Base-by-base conservation (phyloP, 2,797 vertebrate species). In the Alectoris magna region DNA sequence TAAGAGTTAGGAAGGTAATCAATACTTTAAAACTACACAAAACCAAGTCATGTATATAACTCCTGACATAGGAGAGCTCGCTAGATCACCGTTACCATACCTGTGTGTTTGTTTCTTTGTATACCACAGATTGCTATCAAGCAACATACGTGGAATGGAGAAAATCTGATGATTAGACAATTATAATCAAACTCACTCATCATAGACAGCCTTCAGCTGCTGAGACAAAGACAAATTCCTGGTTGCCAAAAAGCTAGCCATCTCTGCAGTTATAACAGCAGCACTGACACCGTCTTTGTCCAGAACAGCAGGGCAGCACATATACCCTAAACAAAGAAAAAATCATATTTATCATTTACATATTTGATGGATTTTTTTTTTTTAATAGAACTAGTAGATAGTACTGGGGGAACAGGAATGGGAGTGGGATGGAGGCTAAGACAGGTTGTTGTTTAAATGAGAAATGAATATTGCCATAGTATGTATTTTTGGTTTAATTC, bases 271-370 rank as follows among this genome's bases (percentile, higher is more conserved):
- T 71, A 99, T 99, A 90, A 98, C 99, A 9, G 99, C 99, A 5
- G 98, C 99, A 14, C 99, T 99, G 79, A 99, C 98, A 36, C 99
- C 99, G 60, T 99, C 99, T 96, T 99, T 99, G 97, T 99, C 99
- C 97, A 99, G 90, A 44, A 99, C 99, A 39, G 97, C 98, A n/a
- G 99, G 98, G 90, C 98, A 98, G 95, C 99, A 99, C 99, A 99
- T 99, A 66, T 99, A 99, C 1, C 99, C 99, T 99, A 96, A n/a
- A 96, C 77, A 90, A 82, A 87, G 38, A 71, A 74, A 83, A 77
- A 76, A 1, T 14, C 8, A 88, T 2, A 5, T 5, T 31, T 64
- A 31, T 64, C 22, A 43, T 64, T 64, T 64, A 64, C 18, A 43
- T 14, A 58, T 44, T 51, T 43, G 18, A 75, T 23, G n/a, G 9